These are phyloP conservation scores for Onychomys arenicola DNA, from an alignment of 2,797 vertebrate species.

Conservation along the genomic window DNA sequence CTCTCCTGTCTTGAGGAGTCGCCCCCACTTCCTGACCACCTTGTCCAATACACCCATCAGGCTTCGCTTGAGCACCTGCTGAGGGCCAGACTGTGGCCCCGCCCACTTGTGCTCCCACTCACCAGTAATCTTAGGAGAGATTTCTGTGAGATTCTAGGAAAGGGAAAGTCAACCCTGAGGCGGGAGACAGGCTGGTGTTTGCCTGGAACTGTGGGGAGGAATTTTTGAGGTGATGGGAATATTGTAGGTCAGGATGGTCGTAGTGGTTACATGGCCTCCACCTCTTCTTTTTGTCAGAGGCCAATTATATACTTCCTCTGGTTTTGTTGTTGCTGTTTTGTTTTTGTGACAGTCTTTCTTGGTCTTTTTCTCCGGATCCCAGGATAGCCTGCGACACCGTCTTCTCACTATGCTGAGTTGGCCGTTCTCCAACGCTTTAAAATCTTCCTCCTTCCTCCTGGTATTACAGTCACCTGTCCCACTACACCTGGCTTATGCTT, in stretches of 20 bases:
- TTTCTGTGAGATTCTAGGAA: neutral
- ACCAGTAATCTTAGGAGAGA: neutral
- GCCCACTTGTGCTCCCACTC: neutral
- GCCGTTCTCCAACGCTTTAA: neutral
- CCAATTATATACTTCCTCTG: neutral
- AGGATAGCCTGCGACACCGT: neutral
- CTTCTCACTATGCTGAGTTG: neutral
- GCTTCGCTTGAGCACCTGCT: neutral
- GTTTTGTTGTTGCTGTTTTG: neutral
- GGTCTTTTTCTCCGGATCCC: neutral
- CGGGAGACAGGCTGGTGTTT: neutral
- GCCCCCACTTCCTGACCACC: too few relatives aligned
- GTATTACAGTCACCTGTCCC: neutral
- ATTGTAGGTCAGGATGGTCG: neutral
- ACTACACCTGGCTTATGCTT: neutral
- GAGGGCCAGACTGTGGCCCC: neutral
- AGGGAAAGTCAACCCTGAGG: neutral
- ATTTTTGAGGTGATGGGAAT: neutral
- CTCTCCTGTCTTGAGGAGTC: neutral
- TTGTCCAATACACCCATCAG: neutral
- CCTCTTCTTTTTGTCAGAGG: neutral
- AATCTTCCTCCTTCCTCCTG: neutral
- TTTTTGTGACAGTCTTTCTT: neutral
- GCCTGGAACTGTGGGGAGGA: neutral
- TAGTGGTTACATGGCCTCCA: neutral